Evolutionary conservation across 2,797 vertebrate genomes (phyloP).

Genomic region (Glossophaga mutica): DNA sequence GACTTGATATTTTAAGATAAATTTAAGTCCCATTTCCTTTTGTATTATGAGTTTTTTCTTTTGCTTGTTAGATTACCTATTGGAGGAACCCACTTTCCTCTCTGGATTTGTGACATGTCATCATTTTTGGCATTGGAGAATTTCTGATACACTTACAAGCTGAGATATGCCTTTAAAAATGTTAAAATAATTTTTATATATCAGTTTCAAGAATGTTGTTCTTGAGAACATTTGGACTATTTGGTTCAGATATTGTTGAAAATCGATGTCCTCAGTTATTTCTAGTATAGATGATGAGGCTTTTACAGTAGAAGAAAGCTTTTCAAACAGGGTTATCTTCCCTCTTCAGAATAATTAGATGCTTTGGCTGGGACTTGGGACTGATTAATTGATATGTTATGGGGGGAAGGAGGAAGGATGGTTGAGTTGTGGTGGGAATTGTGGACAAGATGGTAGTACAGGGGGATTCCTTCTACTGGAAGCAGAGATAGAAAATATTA

Average conservation of each 20-base stretch:
- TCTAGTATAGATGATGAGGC: neutral
- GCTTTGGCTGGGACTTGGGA: neutral
- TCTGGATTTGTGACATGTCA: neutral
- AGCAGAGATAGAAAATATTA: neutral
- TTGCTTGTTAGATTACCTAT: neutral
- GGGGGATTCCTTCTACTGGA: neutral
- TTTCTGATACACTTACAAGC: neutral
- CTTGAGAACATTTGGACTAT: neutral
- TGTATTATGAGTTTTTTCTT: neutral
- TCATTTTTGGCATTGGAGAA: neutral
- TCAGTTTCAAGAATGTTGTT: neutral
- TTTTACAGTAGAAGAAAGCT: neutral
- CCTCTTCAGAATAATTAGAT: neutral
- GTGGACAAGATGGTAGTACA: neutral
- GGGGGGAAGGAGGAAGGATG: neutral
- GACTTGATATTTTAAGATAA: neutral
- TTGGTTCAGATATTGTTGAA: neutral
- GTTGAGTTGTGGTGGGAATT: neutral
- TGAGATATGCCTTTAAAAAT: neutral
- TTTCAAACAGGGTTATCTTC: neutral
- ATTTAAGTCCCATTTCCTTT: neutral
- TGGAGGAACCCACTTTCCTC: neutral
- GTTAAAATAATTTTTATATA: neutral
- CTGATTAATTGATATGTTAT: neutral
- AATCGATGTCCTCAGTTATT: neutral